phyloP scores from a whole-genome alignment of 2,888 invertebrate genomes.

The Tinea pellionella region DNA sequence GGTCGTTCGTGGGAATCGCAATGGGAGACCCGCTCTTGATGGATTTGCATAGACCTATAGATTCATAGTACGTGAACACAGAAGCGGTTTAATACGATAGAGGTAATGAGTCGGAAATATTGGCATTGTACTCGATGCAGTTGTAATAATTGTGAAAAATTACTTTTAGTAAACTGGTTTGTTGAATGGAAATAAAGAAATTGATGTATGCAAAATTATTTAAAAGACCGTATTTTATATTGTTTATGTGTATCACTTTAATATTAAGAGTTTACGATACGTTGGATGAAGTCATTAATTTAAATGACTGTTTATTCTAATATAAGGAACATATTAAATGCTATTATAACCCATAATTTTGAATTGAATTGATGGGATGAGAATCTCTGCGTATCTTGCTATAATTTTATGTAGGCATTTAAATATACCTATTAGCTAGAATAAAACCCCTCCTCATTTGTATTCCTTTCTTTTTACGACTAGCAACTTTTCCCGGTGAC shows the following conservation, averaged over 20 bases:
- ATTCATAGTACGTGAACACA: constrained; percentile 1
- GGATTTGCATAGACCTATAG: constrained; percentile 6
- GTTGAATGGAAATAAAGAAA: constrained; percentile 15
- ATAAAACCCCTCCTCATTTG: too few relatives aligned
- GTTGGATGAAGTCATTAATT: not conserved
- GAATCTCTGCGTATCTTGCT: too few relatives aligned
- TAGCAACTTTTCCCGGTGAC: too few relatives aligned
- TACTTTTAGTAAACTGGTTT: not conserved
- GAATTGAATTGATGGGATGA: not conserved
- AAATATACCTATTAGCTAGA: too few relatives aligned
- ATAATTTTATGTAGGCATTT: too few relatives aligned
- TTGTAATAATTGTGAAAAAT: constrained; percentile 12
- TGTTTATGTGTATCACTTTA: not conserved
- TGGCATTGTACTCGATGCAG: constrained; percentile 27
- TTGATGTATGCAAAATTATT: constrained; percentile 6
- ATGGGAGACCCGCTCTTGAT: constrained; percentile 10
- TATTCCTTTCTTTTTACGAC: too few relatives aligned
- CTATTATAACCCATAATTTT: not conserved
- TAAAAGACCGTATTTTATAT: not conserved
- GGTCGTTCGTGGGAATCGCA: constrained; percentile 17
- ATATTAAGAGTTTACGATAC: not conserved
- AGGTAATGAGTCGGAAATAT: constrained; percentile 45
- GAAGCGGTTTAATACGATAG: constrained; percentile 25
- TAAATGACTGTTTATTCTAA: not conserved
- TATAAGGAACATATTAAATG: not conserved